These are phyloP conservation scores for roundworm (Caenorhabditis elegans) DNA, from an alignment of 1,140 invertebrate species.

Conservation along the genomic window DNA sequence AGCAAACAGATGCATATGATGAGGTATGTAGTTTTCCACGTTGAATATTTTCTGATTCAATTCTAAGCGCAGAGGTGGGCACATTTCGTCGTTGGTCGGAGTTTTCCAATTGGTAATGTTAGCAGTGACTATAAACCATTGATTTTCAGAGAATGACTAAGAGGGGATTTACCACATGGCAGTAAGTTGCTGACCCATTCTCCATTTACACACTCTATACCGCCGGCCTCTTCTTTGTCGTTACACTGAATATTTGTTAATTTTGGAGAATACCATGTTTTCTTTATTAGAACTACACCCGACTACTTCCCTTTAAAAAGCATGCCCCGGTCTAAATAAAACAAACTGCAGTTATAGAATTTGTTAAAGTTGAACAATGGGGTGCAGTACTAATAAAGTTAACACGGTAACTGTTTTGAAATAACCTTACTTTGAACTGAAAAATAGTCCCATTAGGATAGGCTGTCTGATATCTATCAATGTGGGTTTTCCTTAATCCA, in stretches of 20 bases:
- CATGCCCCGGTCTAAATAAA: too few relatives aligned
- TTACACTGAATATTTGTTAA: constrained; percentile 36
- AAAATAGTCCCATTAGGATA: constrained; percentile 43
- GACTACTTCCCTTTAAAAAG: too few relatives aligned
- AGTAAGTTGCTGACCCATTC: constrained; percentile 33
- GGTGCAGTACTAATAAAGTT: too few relatives aligned
- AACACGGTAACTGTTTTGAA: too few relatives aligned
- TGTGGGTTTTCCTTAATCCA: constrained; percentile 13
- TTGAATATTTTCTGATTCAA: constrained; percentile 25
- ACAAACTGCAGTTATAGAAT: too few relatives aligned
- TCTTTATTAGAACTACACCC: too few relatives aligned
- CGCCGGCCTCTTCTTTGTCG: constrained; percentile 37
- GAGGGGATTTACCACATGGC: constrained; percentile 27
- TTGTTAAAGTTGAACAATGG: too few relatives aligned
- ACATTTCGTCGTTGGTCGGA: constrained; percentile 30
- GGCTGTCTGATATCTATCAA: constrained; percentile 32
- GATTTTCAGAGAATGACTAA: too few relatives aligned
- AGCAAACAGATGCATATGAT: constrained; percentile 20
- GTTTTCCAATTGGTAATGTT: constrained; percentile 10
- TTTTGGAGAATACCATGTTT: too few relatives aligned
- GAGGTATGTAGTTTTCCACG: constrained; percentile 40
- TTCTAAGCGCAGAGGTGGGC: not conserved
- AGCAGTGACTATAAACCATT: not conserved
- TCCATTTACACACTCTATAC: constrained; percentile 37
- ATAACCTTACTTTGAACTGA: constrained; percentile 15